A percentile compares a stretch with the other conserved stretches of the same genome.
These are phyloP conservation scores for Caradrina kadenii DNA, from an alignment of 2,888 invertebrate species.

Conservation along the genomic window DNA sequence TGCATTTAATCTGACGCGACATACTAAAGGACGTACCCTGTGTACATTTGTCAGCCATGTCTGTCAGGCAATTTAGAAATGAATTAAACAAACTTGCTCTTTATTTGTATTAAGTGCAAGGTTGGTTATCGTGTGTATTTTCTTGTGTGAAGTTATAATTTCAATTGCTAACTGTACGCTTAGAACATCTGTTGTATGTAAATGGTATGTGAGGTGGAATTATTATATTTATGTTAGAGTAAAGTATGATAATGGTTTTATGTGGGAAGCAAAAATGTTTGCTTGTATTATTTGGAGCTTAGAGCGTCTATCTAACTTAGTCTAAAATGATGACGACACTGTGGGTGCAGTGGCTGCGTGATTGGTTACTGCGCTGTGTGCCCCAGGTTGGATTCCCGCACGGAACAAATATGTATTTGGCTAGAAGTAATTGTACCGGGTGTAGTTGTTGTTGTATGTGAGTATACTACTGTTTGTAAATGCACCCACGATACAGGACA, in stretches of 20 bases:
- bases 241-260: slow-evolving; percentile 23
- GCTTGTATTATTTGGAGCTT: slow-evolving; percentile 3
- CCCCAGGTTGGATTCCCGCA: no score
- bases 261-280: slow-evolving; percentile 7
- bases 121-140: slow-evolving; percentile 20
- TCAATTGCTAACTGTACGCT: slow-evolving; percentile 50
- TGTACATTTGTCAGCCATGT: slow-evolving; percentile 72
- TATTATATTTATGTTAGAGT: slow-evolving; percentile 50
- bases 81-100: slow-evolving; percentile 23
- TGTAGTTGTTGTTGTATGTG: no score
- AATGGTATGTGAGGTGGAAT: slow-evolving; percentile 51
- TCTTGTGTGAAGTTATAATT: slow-evolving; percentile 54
- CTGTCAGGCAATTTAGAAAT: slow-evolving; percentile 47
- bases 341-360: no score
- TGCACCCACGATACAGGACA: no score
- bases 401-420: no score
- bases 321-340: no score
- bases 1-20: slow-evolving; percentile 74
- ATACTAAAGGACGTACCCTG: slow-evolving; percentile 74
- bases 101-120: not conserved
- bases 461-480: no score
- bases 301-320: no score
- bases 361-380: no score
- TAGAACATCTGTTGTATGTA: slow-evolving; percentile 63
- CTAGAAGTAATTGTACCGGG: no score